Conservation (phyloP, 1,140 invertebrate species). For the Steinernema khuongi region DNA sequence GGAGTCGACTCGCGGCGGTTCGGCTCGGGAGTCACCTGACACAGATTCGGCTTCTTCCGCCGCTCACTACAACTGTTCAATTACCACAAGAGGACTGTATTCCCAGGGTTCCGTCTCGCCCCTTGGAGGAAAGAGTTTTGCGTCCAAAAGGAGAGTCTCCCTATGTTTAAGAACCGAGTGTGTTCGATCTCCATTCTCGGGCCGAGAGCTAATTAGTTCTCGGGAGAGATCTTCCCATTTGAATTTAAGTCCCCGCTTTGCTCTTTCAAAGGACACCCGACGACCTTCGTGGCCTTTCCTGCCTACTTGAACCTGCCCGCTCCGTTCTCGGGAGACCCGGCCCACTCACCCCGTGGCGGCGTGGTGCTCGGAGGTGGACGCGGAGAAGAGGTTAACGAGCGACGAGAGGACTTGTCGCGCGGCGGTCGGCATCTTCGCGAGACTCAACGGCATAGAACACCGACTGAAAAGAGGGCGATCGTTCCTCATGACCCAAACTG, state of each 20-base stretch:
- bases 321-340: too few relatives aligned
- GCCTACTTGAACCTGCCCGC: too few relatives aligned
- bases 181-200: too few relatives aligned
- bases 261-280: too few relatives aligned
- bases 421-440: background rate
- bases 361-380: background rate
- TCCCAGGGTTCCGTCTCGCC: background rate
- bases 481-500: background rate
- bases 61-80: background rate
- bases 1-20: background rate
- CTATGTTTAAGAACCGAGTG: too few relatives aligned
- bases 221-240: too few relatives aligned
- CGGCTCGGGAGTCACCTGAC: background rate
- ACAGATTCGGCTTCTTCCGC: background rate
- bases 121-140: too few relatives aligned
- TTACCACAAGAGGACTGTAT: background rate
- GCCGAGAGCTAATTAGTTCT: too few relatives aligned
- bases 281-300: too few relatives aligned
- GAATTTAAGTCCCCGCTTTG: too few relatives aligned
- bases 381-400: conserved; percentile 9
- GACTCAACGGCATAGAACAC: conserved; percentile 11
- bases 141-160: too few relatives aligned
- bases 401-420: conserved; percentile 14
- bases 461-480: background rate
- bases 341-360: background rate